Percentiles rank a stretch among this genome's conserved stretches.
Conservation (phyloP, 2,797 vertebrate genomes). For the Phataginus tricuspis region DNA sequence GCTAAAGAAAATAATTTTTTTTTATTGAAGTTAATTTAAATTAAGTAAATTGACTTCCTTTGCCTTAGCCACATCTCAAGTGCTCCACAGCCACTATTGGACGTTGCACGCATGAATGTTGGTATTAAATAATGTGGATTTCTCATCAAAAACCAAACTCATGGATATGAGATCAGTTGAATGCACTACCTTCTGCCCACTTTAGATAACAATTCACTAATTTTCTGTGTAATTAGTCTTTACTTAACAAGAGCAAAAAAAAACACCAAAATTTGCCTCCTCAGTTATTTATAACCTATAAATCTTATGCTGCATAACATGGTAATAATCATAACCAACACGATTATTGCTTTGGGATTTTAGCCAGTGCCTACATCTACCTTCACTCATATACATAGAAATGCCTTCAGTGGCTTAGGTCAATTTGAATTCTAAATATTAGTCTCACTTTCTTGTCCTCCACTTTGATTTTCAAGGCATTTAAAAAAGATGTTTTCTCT, state of each 20-base stretch:
- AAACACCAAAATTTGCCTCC: background rate
- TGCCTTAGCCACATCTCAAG: background rate
- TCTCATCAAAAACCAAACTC: background rate
- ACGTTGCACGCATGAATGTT: background rate
- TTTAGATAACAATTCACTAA: background rate
- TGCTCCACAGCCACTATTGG: background rate
- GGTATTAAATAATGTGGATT: background rate
- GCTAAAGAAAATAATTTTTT: background rate
- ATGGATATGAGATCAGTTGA: background rate
- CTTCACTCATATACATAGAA: background rate
- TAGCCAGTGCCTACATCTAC: background rate
- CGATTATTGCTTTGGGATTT: background rate
- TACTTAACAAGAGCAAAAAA: background rate
- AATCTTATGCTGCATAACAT: background rate
- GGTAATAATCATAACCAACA: background rate
- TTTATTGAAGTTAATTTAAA: background rate
- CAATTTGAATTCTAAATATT: conserved; percentile 32
- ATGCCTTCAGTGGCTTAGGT: background rate
- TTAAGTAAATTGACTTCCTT: background rate
- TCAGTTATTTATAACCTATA: background rate
- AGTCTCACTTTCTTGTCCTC: background rate
- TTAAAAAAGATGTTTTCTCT: background rate
- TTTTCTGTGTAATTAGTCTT: background rate
- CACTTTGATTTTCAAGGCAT: conserved; percentile 38
- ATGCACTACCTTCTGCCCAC: background rate